Evolutionary conservation across 1,140 invertebrate species (phyloP).

Genomic region (Drosophila yakuba): DNA sequence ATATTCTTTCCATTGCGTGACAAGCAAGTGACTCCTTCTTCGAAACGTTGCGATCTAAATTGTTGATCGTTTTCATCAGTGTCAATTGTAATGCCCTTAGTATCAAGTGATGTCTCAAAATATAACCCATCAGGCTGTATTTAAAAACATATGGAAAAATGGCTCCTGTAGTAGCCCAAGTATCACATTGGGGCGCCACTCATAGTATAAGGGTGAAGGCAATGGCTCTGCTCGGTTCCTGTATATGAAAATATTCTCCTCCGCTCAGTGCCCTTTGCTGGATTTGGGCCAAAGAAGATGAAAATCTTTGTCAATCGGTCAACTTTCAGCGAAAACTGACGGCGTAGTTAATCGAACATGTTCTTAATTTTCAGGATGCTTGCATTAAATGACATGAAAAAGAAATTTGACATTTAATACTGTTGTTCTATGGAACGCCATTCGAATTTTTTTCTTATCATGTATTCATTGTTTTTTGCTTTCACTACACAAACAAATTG

Average conservation of each 20-base stretch:
- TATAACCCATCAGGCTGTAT: neutral
- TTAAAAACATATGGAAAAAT: neutral
- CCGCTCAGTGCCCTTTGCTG: neutral
- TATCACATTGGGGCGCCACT: neutral
- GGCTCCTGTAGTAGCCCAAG: neutral
- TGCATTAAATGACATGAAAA: too few species aligned
- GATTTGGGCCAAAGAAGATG: neutral
- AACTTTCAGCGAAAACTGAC: too few species aligned
- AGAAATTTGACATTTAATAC: constrained; percentile 37
- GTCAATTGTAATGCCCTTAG: neutral
- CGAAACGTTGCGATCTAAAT: neutral
- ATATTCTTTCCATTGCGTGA: constrained; percentile 38
- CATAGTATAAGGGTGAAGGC: neutral
- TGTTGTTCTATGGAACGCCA: constrained; percentile 36
- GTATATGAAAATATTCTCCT: neutral
- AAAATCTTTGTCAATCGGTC: too few species aligned
- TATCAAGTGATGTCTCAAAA: neutral
- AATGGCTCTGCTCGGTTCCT: neutral
- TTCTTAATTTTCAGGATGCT: too few species aligned
- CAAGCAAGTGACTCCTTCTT: constrained; percentile 38
- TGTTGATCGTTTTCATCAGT: neutral
- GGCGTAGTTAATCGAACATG: too few species aligned
- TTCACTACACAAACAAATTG: constrained; percentile 61
- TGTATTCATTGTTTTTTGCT: constrained; percentile 69
- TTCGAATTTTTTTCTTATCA: constrained; percentile 27